Evolutionary conservation across 2,797 vertebrate genomes (phyloP), one percentile per base, ranked within the genome.

Genomic region (Hephaestus fuliginosus): DNA sequence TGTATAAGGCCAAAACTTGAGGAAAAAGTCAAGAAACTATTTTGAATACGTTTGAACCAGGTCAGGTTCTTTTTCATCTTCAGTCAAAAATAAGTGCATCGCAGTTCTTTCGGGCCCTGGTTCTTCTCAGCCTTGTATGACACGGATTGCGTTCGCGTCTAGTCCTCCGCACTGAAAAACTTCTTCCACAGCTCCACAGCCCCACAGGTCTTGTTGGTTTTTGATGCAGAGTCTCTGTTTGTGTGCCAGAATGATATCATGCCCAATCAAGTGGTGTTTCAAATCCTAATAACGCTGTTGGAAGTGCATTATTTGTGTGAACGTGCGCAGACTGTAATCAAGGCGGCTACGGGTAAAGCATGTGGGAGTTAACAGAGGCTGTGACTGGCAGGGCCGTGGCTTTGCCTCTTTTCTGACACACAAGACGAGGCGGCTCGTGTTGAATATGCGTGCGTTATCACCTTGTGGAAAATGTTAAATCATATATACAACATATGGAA

Each of bases 281-380:
- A 94, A 92, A 95, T 94, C 94, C 93, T 95, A 95, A 95, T 95
- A 95, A 95, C 91, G 88, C 93, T 88, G 94, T 92, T 95, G 95
- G 94, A 95, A 94, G 94, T 95, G 92, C 93, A 92, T 94, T 95
- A 95, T 95, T 95, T 94, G 93, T 89, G 88, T 28, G 92, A 95
- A 94, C 93, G 91, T 95, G 95, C 86, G 39, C 89, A 77, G 95
- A 95, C 93, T 95, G 89, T 87, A 95, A 96, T 94, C 89, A 94
- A 85, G 88, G 86, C 85, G 64, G 88, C 86, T 80, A 72, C 66
- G 70, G 90, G 74, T 89, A 86, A 90, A 91, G 85, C 84, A 89
- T 88, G 89, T 86, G 86, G 88, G 80, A 90, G 88, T 91, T 88
- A 92, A 91, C 84, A 81, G 75, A 51, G 86, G 90, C 79, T 74